Percentiles rank a stretch among this genome's conserved stretches.
Evolutionary conservation across 2,888 invertebrate species (phyloP).

Genomic region (Leistus spinibarbis): DNA sequence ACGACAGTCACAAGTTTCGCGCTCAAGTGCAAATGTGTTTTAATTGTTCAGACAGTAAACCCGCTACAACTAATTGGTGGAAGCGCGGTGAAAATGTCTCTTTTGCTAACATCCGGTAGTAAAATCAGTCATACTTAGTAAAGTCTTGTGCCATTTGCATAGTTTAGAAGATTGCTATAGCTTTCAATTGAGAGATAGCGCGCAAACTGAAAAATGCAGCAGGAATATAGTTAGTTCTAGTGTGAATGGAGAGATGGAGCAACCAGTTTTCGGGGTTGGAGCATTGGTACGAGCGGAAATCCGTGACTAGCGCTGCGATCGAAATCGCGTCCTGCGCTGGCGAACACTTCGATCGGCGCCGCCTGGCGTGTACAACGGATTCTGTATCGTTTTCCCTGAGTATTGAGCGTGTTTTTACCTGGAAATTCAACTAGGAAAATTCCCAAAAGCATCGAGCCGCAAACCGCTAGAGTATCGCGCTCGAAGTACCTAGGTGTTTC

Average conservation of each 20-base stretch:
- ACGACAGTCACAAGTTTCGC: too few relatives aligned
- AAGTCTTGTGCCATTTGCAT: too few relatives aligned
- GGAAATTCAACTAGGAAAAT: neutral
- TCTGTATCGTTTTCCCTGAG: neutral
- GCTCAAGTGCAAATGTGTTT: too few relatives aligned
- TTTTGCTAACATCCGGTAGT: too few relatives aligned
- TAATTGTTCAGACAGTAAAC: too few relatives aligned
- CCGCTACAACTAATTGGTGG: too few relatives aligned
- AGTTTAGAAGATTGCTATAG: too few relatives aligned
- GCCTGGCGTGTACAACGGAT: conserved; percentile 5
- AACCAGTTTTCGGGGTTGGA: neutral
- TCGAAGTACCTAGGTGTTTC: neutral
- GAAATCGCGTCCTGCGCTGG: neutral
- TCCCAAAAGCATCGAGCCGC: neutral
- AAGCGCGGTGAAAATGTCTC: too few relatives aligned
- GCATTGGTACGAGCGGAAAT: neutral
- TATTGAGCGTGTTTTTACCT: conserved; percentile 8
- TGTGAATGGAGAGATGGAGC: neutral
- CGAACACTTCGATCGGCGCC: conserved; percentile 23
- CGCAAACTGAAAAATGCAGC: neutral
- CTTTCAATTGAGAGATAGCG: neutral
- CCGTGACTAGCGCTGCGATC: conserved; percentile 4
- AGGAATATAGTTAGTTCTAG: neutral
- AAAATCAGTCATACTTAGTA: too few relatives aligned
- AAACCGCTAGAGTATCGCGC: neutral